Evolutionary conservation across 2,797 vertebrate species (phyloP), one percentile per base, ranked within the genome.

Genomic region (Nothura maculosa): DNA sequence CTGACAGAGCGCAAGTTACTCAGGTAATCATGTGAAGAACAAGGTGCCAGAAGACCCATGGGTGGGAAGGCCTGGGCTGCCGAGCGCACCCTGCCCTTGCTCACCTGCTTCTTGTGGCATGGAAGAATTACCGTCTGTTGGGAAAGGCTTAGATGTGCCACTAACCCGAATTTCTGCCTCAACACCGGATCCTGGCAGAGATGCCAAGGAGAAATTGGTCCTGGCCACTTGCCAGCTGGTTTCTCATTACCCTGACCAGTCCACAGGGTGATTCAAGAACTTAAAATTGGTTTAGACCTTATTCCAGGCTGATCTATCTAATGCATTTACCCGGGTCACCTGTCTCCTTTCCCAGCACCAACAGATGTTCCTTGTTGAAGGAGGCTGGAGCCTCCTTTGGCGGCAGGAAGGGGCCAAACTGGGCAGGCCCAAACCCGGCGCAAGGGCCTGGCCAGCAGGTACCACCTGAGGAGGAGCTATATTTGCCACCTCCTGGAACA

Each of bases 401-500:
- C 34, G 20, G 12, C 32, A 28, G 32, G 89, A 21, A 36, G 2
- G 27, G 43, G 43, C 47, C 48, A 61, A 54, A 67, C 36, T 24
- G 28, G 62, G 62, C 83, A 27, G 2, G 11, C 42, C 30, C 7
- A 3, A 91, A 38, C 34, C 4, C 12, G 20, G 10, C 6, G 54
- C 34, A 50, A 60, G 27, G 87, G 55, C 62, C 72, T 0, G 1
- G 79, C 55, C 79, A 78, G 36, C 1, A 4, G 38, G 42, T 68
- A 43, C 86, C 66, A 38, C 4, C 1, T 10, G 80, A 52, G 73
- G 87, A 68, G 25, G 79, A 89, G 79, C 40, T 85, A 48, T 81
- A 82, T 96, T 93, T 96, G 86, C 85, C 78, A 69, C 48, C 62
- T 4, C 4, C 48, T 55, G 54, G 87, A 96, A 96, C 88, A 91